Conservation (phyloP, 2,888 invertebrate genomes). For the Oscheius onirici region DNA sequence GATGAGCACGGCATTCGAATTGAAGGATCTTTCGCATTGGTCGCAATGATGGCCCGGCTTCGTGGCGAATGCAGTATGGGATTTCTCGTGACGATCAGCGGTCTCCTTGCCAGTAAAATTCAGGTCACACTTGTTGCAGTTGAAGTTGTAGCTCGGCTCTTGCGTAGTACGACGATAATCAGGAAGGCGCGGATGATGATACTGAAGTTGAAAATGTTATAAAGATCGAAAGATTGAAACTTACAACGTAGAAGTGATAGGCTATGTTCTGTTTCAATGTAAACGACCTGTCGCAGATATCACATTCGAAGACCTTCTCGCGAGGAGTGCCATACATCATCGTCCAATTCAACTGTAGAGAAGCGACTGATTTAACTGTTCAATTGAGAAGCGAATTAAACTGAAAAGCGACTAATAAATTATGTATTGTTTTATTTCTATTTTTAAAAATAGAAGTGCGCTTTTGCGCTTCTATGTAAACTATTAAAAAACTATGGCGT, state of each 20-base stretch:
- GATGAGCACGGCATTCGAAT: neutral
- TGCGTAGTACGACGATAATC: neutral
- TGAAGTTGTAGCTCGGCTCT: neutral
- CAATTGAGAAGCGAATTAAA: too few species aligned
- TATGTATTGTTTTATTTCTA: too few species aligned
- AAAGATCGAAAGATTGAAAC: neutral
- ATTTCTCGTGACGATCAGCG: neutral
- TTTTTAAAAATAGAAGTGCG: too few species aligned
- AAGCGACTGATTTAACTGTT: too few species aligned
- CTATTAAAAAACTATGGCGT: too few species aligned
- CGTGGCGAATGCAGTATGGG: neutral
- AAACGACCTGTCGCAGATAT: conserved; percentile 58
- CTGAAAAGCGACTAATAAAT: too few species aligned
- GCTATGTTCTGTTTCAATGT: conserved; percentile 62
- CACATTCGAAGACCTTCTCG: conserved; percentile 58
- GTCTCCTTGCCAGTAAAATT: conserved; percentile 9
- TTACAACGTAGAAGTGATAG: conserved; percentile 38
- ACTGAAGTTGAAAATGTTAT: neutral
- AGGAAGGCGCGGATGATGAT: conserved; percentile 22
- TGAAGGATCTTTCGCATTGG: conserved; percentile 4
- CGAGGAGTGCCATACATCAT: conserved; percentile 15
- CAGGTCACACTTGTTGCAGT: conserved; percentile 23
- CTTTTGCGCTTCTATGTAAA: too few species aligned
- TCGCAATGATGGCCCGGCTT: neutral
- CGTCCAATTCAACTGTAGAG: too few species aligned